Percentiles rank a stretch among this genome's conserved stretches.
Conservation (phyloP, 2,113 vertebrate genomes). For the Struthidea cinerea region DNA sequence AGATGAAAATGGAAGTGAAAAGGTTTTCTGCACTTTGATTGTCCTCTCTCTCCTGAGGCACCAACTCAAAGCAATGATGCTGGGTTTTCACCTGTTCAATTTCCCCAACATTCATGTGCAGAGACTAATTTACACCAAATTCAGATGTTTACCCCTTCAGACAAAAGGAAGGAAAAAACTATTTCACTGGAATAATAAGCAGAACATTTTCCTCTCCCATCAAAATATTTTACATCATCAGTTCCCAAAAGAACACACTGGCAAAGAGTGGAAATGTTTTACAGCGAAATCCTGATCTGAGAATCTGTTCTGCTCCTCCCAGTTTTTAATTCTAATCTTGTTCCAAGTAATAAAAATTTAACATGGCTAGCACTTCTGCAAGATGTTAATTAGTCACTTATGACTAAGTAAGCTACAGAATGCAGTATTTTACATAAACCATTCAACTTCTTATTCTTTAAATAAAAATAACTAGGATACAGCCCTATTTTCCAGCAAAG, state of each 20-base stretch:
- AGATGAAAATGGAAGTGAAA: not conserved
- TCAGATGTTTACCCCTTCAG: not conserved
- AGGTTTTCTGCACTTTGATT: not conserved
- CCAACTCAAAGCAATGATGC: not conserved
- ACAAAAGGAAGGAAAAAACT: not conserved
- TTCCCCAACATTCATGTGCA: not conserved
- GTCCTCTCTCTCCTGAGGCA: not conserved
- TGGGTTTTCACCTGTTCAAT: not conserved
- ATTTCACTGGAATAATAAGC: not conserved
- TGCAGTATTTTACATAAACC: not conserved
- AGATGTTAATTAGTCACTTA: constrained; percentile 27
- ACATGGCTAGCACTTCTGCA: not conserved
- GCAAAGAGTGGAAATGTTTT: not conserved
- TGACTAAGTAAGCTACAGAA: constrained; percentile 1
- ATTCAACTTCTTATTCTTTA: not conserved
- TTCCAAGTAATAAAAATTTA: constrained; percentile 14
- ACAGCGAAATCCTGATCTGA: not conserved
- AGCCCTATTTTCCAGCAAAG: not conserved
- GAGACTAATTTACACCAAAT: not conserved
- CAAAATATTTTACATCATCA: not conserved
- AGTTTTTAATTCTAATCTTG: not conserved
- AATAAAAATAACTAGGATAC: not conserved
- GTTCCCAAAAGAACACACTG: not conserved
- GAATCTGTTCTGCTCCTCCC: not conserved
- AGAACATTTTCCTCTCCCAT: not conserved